phyloP scores from a whole-genome alignment of 2,797 vertebrate genomes.

The Tokudaia muenninki region DNA sequence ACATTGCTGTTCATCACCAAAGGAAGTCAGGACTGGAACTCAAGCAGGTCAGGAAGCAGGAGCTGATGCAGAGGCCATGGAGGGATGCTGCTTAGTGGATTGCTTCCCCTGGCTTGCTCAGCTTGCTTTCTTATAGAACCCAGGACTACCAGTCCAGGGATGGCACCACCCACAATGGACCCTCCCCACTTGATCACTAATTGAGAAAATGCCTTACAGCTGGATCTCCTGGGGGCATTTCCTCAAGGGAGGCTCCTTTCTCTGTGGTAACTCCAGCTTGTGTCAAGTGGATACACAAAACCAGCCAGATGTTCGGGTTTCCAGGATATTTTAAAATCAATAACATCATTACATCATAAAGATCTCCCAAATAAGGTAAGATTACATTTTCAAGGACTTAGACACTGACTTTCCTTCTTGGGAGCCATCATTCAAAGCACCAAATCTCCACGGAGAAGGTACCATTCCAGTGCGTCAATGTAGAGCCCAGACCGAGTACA shows the following conservation, averaged over 20 bases:
- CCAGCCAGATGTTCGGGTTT: background rate
- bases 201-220: background rate
- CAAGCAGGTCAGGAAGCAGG: background rate
- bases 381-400: background rate
- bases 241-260: background rate
- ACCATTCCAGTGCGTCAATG: background rate
- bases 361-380: background rate
- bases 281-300: background rate
- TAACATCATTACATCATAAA: conserved; percentile 27
- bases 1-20: background rate
- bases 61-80: background rate
- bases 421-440: background rate
- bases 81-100: accelerated
- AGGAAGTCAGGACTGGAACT: background rate
- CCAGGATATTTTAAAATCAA: conserved; percentile 1
- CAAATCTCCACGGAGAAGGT: background rate
- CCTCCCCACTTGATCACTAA: background rate
- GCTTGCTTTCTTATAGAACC: background rate
- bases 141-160: background rate
- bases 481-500: background rate
- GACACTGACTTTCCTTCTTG: background rate
- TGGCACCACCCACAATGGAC: background rate
- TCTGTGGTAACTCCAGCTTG: background rate
- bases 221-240: background rate
- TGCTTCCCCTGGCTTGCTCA: background rate